Evolutionary conservation across 2,797 vertebrate species (phyloP).

Genomic region (Selene dorsalis): DNA sequence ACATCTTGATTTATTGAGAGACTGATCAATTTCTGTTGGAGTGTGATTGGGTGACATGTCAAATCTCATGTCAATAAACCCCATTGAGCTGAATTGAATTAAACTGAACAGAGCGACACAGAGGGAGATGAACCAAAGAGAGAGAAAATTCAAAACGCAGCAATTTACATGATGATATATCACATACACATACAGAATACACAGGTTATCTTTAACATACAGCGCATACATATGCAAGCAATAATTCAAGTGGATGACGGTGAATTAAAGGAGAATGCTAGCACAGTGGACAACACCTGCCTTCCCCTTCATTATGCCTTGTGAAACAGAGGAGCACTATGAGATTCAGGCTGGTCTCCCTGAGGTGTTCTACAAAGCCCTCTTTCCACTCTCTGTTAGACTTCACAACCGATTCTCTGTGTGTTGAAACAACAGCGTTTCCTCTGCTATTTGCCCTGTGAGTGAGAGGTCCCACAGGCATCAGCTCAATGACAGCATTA

Average conservation of each 20-base stretch:
- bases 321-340: slow-evolving; percentile 19
- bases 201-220: neutral
- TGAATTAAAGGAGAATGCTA: slow-evolving; percentile 29
- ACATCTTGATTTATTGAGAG: slow-evolving; percentile 53
- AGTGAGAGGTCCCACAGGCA: neutral
- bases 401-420: neutral
- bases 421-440: neutral
- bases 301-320: neutral
- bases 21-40: slow-evolving; percentile 60
- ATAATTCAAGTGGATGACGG: neutral
- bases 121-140: slow-evolving; percentile 6
- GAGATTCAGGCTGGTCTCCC: slow-evolving; percentile 20
- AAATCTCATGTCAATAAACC: slow-evolving; percentile 65
- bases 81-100: slow-evolving; percentile 48
- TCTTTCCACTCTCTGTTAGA: slow-evolving; percentile 12
- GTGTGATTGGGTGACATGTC: slow-evolving; percentile 53
- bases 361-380: slow-evolving; percentile 23
- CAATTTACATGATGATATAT: too few species aligned
- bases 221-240: too few species aligned
- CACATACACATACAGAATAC: neutral
- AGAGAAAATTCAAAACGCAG: too few species aligned
- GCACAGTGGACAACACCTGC: slow-evolving; percentile 3
- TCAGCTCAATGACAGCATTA: slow-evolving; percentile 9
- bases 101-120: slow-evolving; percentile 26
- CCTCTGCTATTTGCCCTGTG: neutral